Evolutionary conservation across 2,113 vertebrate species (phyloP), one percentile per base, ranked within the genome.

Genomic region (Pungitius pungitius): DNA sequence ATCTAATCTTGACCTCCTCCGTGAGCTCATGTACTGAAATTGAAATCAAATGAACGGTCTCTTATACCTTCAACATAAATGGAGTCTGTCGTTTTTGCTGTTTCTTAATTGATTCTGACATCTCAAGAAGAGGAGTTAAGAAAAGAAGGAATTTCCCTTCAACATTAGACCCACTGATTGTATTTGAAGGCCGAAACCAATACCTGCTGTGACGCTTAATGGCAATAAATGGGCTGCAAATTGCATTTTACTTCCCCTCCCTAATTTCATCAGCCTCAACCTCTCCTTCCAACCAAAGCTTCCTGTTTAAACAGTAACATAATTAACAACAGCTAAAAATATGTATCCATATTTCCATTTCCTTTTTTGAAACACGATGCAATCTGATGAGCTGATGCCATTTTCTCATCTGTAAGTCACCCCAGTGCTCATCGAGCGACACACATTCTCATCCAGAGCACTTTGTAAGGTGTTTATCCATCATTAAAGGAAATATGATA

Each of bases 171-270:
- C 33, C 24, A 54, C 24, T 64, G 30, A 22, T 40, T 42, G 24
- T 37, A 51, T 66, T 47, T 30, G 58, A 39, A 77, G 49, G 51
- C 27, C 4, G 14, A 18, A 13, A 68, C 42, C 49, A 26, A 15
- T 13, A 70, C 20, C 6, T 1, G 6, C 45, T 42, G 15, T 52
- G 43, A 60, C 75, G 63, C 12, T 76, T 76, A 47, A 80, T 72
- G 62, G 45, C 7, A n/a, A 63, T 64, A 24, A 35, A 76, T 37
- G 58, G 39, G 67, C 12, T 68, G 73, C 35, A 69, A 77, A 84
- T 73, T 77, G n/a, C 39, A 80, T 63, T 69, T 18, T 27, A 37
- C 12, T 30, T 17, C 43, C 39, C 15, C 10, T 64, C 13, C 55
- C 58, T 80, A 35, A 73, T 64, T 63, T 33, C 24, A 63, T 80